Percentiles rank a stretch among this genome's conserved stretches.
Conservation (phyloP, 2,888 invertebrate species). For the Lasioglossum leucozonium region DNA sequence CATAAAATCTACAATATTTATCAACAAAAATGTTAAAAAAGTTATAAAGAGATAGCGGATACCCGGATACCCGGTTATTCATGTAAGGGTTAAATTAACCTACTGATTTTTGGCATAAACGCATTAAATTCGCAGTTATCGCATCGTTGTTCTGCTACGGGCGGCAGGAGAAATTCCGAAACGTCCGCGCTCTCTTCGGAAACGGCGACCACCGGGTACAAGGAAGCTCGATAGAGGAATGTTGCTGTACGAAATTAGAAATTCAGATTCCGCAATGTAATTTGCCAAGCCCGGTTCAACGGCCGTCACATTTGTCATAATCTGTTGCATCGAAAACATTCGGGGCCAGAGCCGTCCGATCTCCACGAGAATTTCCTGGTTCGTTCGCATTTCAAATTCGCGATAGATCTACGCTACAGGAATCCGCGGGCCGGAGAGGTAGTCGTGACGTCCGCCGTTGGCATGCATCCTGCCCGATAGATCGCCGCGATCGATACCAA, state of each 20-base stretch:
- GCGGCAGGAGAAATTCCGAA: background rate
- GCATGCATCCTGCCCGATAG: conserved; percentile 55
- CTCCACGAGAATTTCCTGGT: conserved; percentile 15
- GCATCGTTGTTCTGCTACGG: background rate
- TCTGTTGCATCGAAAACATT: conserved; percentile 11
- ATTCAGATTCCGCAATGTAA: background rate
- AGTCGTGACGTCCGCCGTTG: conserved; percentile 48
- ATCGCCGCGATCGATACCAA: conserved; percentile 47
- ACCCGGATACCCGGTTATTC: no score
- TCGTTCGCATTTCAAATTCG: conserved; percentile 53
- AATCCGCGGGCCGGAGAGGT: conserved; percentile 44
- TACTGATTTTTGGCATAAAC: background rate
- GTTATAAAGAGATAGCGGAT: no score
- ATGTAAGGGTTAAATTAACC: no score
- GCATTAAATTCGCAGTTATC: background rate
- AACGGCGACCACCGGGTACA: background rate
- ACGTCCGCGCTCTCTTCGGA: background rate
- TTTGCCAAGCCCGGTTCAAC: conserved; percentile 5
- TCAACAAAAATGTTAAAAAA: no score
- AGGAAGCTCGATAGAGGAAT: background rate
- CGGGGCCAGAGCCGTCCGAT: conserved; percentile 23
- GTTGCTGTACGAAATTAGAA: background rate
- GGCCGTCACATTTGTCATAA: conserved; percentile 43
- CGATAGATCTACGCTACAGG: conserved; percentile 41
- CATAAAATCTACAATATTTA: no score